Evolutionary conservation across 2,797 vertebrate species (phyloP), one percentile per base, ranked within the genome.

Genomic region (Glossophaga mutica): DNA sequence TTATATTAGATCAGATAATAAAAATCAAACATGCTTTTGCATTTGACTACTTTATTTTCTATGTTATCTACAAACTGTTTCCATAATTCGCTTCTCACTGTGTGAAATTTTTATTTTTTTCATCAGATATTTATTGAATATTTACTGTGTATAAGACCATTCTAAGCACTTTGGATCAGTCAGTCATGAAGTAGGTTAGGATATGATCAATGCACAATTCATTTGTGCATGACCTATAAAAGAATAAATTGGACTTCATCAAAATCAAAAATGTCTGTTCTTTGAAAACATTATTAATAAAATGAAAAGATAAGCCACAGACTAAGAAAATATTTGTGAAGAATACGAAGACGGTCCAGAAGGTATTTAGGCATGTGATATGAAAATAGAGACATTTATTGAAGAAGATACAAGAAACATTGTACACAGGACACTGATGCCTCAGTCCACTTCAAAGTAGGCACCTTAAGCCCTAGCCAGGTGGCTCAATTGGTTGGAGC

Each of bases 211-310:
- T 89, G 2, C 4, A 39, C 19, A 24, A 59, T 78, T 71, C 22
- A 46, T 55, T 89, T 91, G 37, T 50, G 21, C 42, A 87, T 94
- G 77, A 92, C 37, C 4, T 29, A 88, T 90, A 52, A 70, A 95
- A 76, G 11, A 85, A 84, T 87, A 50, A 44, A 68, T 46, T 81
- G 39, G 4, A 94, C 62, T 81, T 93, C 15, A 88, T 89, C 48
- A 95, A 83, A 87, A 82, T 92, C 68, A 92, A 87, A 94, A 87
- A 48, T 19, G 32, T 92, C 9, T 92, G 3, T 77, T 91, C 57
- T 84, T 95, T 92, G 46, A 90, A 92, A 93, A 84, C 11, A 83
- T 39, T 87, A 73, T 77, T 91, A 87, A 90, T 22, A 92, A 34
- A 84, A 68, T 87, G 29, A 87, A 96, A 95, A 96, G 15, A 68